Evolutionary conservation across 2,888 invertebrate genomes (phyloP), one percentile per base, ranked within the genome.

Genomic region (Papilio demoleus): DNA sequence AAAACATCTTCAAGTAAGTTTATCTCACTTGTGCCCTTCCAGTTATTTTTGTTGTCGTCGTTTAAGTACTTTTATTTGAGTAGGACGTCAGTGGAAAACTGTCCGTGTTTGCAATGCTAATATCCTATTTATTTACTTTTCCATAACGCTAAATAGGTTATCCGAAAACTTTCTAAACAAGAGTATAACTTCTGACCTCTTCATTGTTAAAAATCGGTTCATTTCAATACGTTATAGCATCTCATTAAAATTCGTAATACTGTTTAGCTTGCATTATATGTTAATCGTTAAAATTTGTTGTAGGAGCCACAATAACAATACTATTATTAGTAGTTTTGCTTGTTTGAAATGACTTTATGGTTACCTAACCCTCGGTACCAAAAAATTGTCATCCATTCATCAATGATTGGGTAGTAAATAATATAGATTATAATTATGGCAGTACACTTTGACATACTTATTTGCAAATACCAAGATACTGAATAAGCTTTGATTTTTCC

Each of bases 211-310:
- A 69, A 65, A 40, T 17, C 2, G 38, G 58, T 73, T 71, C 11
- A 58, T 65, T 58, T 50, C 69, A 76, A 71, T 76, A 70, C 70
- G 71, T 70, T 65, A 73, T 62, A 71, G 17, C 64, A 65, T 65
- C 42, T 65, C 50, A 36, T 58, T 6, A 31, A 58, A 4, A 42
- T 12, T 24, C 36, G n/a, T 45, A 17, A 17, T 42, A 34, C n/a
- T 36, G 17, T 19, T 50, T 53, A 24, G 24, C 38, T 63, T 36
- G 1, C 47, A 63, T 63, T 45, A 17, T 34, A 47, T 14, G 11
- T 19, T 27, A n/a, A 63, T 50, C 40, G 9, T 34, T 47, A 11
- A 45, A 1, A 22, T 11, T 22, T 19, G 22, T 45, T 47, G 24
- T 9, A 40, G 14, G 19, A 1, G 17, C 8, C 17, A 9, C 4